These are phyloP conservation scores for Stomatorhinus walkeri DNA, from an alignment of 2,797 vertebrate genomes.

Conservation along the genomic window DNA sequence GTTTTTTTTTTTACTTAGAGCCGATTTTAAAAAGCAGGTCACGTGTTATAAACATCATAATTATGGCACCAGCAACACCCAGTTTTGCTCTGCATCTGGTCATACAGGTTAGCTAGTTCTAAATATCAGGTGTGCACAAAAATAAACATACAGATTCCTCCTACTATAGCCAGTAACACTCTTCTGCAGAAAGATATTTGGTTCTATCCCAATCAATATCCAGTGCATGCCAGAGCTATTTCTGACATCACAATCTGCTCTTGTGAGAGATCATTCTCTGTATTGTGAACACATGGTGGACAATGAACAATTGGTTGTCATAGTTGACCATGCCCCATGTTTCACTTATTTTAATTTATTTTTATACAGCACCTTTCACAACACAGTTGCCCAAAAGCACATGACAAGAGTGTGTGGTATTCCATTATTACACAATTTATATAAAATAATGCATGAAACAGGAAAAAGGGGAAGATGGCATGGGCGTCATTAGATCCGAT, in stretches of 20 bases:
- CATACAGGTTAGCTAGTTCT: neutral
- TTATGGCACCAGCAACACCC: neutral
- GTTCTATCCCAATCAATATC: neutral
- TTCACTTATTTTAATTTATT: neutral
- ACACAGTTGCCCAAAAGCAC: neutral
- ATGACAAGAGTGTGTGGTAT: neutral
- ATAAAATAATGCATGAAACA: neutral
- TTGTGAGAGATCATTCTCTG: neutral
- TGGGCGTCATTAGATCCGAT: neutral
- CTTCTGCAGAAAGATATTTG: neutral
- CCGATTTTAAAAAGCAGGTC: neutral
- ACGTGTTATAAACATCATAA: neutral
- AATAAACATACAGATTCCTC: neutral
- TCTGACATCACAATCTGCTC: neutral
- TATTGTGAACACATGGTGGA: neutral
- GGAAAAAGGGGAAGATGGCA: neutral
- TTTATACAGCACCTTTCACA: neutral
- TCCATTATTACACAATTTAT: neutral
- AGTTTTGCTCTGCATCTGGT: neutral
- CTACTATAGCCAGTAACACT: neutral
- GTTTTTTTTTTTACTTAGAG: neutral
- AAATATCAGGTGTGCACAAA: neutral
- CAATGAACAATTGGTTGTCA: neutral
- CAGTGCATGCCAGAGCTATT: neutral
- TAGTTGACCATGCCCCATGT: neutral